phyloP scores from a whole-genome alignment of 1,140 invertebrate species.

The Trichonephila clavata region DNA sequence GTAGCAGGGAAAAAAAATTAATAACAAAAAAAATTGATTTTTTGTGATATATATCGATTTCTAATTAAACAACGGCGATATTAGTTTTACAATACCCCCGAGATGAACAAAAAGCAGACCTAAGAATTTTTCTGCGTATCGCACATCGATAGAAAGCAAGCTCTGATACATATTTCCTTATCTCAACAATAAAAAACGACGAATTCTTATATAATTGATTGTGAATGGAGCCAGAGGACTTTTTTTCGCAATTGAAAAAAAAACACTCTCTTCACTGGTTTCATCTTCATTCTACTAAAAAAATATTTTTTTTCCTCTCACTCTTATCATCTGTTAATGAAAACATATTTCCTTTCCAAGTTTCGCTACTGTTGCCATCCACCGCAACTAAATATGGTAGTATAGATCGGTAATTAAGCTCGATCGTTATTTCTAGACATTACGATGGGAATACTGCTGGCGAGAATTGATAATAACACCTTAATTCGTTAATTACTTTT shows the following conservation, averaged over 20 bases:
- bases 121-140: no score
- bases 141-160: neutral
- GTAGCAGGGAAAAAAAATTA: no score
- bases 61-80: no score
- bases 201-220: neutral
- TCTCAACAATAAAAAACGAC: neutral
- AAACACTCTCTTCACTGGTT: no score
- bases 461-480: conserved; percentile 64
- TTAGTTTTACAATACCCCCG: no score
- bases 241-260: no score
- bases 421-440: conserved; percentile 59
- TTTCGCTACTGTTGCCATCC: neutral
- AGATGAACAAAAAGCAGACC: no score
- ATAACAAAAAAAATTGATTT: no score
- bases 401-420: conserved; percentile 62
- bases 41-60: no score
- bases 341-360: conserved; percentile 14
- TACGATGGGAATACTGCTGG: conserved; percentile 52
- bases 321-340: conserved; percentile 13
- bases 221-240: neutral
- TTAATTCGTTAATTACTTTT: conserved; percentile 69
- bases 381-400: conserved; percentile 33
- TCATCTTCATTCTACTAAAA: no score
- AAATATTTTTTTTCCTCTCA: neutral
- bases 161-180: neutral